These are phyloP conservation scores for Macrophya alboannulata DNA, from an alignment of 2,888 invertebrate genomes.

Conservation along the genomic window DNA sequence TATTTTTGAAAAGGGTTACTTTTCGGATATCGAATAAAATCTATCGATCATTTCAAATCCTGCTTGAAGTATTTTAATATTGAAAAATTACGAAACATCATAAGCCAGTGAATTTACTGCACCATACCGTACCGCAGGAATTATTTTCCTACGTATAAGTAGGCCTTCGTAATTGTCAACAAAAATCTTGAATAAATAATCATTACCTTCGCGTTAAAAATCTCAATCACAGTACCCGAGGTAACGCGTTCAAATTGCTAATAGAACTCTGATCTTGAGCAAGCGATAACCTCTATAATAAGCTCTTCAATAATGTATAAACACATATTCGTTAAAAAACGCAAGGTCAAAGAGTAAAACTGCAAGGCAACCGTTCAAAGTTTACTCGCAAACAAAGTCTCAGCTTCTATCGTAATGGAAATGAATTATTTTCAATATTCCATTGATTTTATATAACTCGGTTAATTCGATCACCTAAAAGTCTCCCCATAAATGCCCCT, in stretches of 20 bases:
- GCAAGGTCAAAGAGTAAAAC: constrained; percentile 10
- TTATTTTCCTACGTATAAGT: constrained; percentile 4
- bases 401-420: not conserved
- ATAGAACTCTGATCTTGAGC: constrained; percentile 32
- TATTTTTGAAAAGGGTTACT: not conserved
- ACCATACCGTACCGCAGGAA: not conserved
- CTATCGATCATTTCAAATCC: not conserved
- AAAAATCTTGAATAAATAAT: constrained; percentile 13
- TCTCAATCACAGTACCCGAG: constrained; percentile 17
- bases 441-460: not conserved
- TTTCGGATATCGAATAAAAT: not conserved
- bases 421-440: not conserved
- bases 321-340: not conserved
- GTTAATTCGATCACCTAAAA: not conserved
- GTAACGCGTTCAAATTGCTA: not conserved
- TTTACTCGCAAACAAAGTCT: not conserved
- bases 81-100: not conserved
- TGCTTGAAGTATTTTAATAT: not conserved
- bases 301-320: constrained; percentile 14
- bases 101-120: not conserved
- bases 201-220: not conserved
- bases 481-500: not conserved
- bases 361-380: not conserved
- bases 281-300: not conserved
- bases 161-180: not conserved